Percentiles rank a stretch among this genome's conserved stretches.
phyloP scores from a whole-genome alignment of 2,888 invertebrate species.

The Tenthredo notha region DNA sequence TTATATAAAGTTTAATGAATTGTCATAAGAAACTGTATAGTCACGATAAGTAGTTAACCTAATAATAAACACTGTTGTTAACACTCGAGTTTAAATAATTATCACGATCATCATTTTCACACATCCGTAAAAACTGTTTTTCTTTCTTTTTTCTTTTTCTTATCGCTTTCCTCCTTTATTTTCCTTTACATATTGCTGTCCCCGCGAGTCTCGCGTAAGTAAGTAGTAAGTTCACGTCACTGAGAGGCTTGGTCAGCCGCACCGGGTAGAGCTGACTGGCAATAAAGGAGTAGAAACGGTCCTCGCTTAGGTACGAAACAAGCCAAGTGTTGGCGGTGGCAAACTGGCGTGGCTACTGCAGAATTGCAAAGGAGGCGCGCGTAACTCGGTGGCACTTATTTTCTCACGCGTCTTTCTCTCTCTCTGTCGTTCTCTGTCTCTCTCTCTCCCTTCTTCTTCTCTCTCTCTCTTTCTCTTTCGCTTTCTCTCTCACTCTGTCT shows the following conservation, averaged over 20 bases:
- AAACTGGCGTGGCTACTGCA: conserved; percentile 29
- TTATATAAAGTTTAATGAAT: not conserved
- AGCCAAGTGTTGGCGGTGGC: conserved; percentile 17
- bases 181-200: not conserved
- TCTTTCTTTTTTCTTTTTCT: not conserved
- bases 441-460: not conserved
- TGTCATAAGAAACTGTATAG: not conserved
- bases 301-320: not conserved
- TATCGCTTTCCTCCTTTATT: not conserved
- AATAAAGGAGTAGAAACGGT: conserved; percentile 1
- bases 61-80: not conserved
- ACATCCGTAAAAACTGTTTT: not conserved
- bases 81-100: not conserved
- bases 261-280: conserved; percentile 4
- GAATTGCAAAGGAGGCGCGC: conserved; percentile 20
- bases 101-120: not conserved
- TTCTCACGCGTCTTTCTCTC: not conserved
- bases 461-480: not conserved
- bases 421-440: not conserved
- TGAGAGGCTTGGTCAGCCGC: conserved; percentile 20
- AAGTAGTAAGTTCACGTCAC: conserved; percentile 27
- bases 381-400: conserved; percentile 32
- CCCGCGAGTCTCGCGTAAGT: not conserved
- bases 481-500: not conserved
- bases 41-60: not conserved